Percentiles rank a stretch among this genome's conserved stretches.
Conservation (phyloP, 2,113 vertebrate species). For the Labrus mixtus region DNA sequence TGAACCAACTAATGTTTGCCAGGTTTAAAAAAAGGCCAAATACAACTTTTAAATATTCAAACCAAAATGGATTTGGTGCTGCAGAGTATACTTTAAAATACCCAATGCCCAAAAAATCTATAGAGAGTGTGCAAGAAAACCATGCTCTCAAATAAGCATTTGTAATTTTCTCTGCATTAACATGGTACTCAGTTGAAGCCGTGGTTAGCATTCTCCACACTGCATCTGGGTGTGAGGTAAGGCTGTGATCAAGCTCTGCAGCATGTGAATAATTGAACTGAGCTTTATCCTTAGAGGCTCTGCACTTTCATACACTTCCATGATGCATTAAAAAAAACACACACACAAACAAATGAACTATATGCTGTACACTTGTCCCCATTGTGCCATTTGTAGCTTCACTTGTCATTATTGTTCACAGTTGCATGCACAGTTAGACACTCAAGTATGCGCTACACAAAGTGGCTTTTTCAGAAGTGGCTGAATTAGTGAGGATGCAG, state of each 20-base stretch:
- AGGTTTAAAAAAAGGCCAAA: not conserved
- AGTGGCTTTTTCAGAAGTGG: conserved; percentile 9
- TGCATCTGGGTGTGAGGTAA: not conserved
- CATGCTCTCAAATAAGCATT: not conserved
- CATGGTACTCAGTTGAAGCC: not conserved
- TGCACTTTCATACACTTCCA: conserved; percentile 14
- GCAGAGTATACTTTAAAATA: not conserved
- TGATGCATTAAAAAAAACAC: not conserved
- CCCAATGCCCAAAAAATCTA: not conserved
- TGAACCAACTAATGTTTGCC: not conserved
- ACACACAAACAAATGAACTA: conserved; percentile 6
- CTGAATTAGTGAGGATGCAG: conserved; percentile 23
- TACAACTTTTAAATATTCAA: not conserved
- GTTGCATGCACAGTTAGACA: not conserved
- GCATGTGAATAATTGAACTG: conserved; percentile 40
- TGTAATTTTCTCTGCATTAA: not conserved
- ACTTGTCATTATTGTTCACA: conserved; percentile 16
- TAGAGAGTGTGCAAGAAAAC: not conserved
- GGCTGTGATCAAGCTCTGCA: conserved; percentile 29
- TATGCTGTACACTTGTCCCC: not conserved
- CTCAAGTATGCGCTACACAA: not conserved
- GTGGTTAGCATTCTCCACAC: not conserved
- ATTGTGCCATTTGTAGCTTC: conserved; percentile 4
- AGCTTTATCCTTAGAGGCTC: conserved; percentile 5
- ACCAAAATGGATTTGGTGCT: not conserved